Evolutionary conservation across 1,140 invertebrate species (phyloP), one percentile per base, ranked within the genome.

Genomic region (Diorhabda carinulata): DNA sequence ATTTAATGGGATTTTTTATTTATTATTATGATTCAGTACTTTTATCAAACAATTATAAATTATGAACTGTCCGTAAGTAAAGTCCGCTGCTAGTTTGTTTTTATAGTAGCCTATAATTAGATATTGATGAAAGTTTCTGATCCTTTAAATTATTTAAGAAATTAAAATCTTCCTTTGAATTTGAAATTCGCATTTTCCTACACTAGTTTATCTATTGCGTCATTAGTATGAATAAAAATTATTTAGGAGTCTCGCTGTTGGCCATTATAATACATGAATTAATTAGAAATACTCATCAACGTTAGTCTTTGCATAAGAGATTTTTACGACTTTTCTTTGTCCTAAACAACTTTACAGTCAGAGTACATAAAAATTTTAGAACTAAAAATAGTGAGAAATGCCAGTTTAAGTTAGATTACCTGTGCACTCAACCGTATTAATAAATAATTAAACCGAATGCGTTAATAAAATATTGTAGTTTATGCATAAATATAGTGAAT

Each of bases 181-280:
- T 25, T 25, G 25, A 25, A 25, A 25, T 25, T 25, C 25, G 25
- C 25, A 25, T 25, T 25, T 25, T 25, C 25, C 25, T 25, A 25
- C 25, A 25, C 25, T 25, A 9, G 1, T 52, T 52, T 5, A 2
- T 9, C 45, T 52, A 52, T 52, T 9, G 45, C 8, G 5, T 52
- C 45, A 52, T 52, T 52, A 52, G 45, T 52, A 52, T 52, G 45
- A 52, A 52, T 9, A 1, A 52, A 5, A 2, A 9, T 9, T 52
- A 52, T 52, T 52, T 52, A 52, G 5, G 45, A 52, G 45, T 52
- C 45, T 52, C 45, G 45, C 45, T 52, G 5, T 52, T 9, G 45
- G 45, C 45, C 45, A 52, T 52, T 52, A 52, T 52, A 52, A 52
- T 52, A 52, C 45, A 52, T 52, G 45, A 52, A 52, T 52, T 52